Evolutionary conservation across 2,113 vertebrate species (phyloP), one percentile per base, ranked within the genome.

Genomic region (Archilochus colubris): DNA sequence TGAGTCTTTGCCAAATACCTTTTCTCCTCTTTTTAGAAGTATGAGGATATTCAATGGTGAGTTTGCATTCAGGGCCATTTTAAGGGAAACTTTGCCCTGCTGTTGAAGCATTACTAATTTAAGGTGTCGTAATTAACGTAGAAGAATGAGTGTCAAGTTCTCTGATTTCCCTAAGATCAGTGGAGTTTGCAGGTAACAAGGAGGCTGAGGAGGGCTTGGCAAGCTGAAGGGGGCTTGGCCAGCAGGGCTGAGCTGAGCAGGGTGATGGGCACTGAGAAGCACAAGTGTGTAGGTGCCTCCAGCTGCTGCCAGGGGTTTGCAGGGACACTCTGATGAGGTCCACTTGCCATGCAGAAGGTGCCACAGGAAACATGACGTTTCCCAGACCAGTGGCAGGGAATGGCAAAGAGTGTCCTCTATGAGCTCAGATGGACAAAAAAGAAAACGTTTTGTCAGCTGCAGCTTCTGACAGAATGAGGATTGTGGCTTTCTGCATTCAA

Each of bases 401-500:
- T 44, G 83, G 84, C 82, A 84, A 80, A 72, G 75, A 48, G 86
- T 1, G 27, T 89, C 67, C 62, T 82, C 85, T 53, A 7, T 20
- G 38, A 92, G 86, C 85, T 83, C 67, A 25, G 15, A 31, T 7
- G 74, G 23, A 73, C 28, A 11, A 16, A 69, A 82, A 89, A 69
- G 88, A 77, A 90, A 90, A 59, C 28, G 1, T 44, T 88, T 59
- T 75, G 78, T 88, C 84, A 76, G 91, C 94, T 81, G 90, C 83
- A 81, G 85, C 79, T 80, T 67, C 85, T 44, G 85, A 93, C 93
- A 90, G 91, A 88, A 73, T 5, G 75, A 89, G 59, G 75, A 89
- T 75, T 78, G 92, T 86, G 66, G 64, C 22, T 79, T 95, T 38
- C 64, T 69, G 83, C 90, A 82, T 93, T 95, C 86, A 91, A 82